Conservation (phyloP, 2,797 vertebrate genomes). For the Rhincodon typus region DNA sequence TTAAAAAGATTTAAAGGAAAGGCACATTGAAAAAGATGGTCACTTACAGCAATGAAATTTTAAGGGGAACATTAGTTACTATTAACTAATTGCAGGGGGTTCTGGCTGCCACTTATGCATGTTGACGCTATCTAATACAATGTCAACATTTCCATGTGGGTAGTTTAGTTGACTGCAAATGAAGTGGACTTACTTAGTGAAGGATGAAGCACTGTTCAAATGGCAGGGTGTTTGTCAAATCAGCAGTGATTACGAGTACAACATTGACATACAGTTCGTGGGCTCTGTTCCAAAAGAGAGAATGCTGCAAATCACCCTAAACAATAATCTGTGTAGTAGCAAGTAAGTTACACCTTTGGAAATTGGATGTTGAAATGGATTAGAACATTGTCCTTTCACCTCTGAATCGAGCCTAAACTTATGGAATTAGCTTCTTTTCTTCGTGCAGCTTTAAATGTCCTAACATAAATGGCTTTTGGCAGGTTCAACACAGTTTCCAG, state of each 20-base stretch:
- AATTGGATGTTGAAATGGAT: neutral
- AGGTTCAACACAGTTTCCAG: neutral
- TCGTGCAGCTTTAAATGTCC: neutral
- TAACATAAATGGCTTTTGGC: neutral
- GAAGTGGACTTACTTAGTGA: neutral
- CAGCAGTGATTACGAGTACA: neutral
- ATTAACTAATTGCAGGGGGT: neutral
- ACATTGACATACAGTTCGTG: neutral
- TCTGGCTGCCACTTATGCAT: neutral
- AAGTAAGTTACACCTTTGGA: neutral
- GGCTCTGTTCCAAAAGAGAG: neutral
- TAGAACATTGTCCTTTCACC: neutral
- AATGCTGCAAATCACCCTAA: neutral
- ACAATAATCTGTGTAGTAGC: neutral
- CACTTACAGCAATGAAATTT: no score
- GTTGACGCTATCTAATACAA: neutral
- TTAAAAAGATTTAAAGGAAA: neutral
- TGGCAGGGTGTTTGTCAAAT: neutral
- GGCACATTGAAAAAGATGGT: neutral
- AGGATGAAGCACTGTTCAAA: neutral
- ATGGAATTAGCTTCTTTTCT: neutral
- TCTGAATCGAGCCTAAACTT: neutral
- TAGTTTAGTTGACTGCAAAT: neutral
- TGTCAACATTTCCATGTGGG: neutral
- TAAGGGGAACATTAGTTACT: no score